Conservation (phyloP, 2,888 invertebrate species). For the Meloe dianella region DNA sequence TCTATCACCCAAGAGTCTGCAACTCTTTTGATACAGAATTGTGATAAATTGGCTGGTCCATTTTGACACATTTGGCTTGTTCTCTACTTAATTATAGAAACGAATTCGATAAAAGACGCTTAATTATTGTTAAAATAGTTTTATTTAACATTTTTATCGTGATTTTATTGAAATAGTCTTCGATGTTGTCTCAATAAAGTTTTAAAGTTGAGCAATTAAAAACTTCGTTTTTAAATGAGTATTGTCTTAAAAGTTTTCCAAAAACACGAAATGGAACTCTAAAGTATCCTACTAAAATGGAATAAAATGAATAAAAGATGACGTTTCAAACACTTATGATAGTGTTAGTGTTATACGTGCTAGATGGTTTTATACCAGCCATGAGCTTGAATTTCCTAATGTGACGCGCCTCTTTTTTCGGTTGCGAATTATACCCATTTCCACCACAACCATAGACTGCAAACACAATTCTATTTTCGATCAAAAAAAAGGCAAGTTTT, state of each 20-base stretch:
- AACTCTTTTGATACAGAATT: not conserved
- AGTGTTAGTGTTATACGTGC: not conserved
- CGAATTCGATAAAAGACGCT: not conserved
- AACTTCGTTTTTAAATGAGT: not conserved
- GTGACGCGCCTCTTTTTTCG: not conserved
- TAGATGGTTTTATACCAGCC: not conserved
- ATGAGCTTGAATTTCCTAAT: not conserved
- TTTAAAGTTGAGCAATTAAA: not conserved
- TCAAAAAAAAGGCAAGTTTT: not conserved
- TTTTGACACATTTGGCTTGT: not conserved
- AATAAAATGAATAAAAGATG: constrained; percentile 11
- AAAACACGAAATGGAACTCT: not conserved
- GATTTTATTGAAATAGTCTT: not conserved
- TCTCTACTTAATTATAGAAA: not conserved
- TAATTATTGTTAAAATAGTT: not conserved
- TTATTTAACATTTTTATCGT: not conserved
- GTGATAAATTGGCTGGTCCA: constrained; percentile 4
- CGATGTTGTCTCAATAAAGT: not conserved
- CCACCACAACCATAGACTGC: not conserved
- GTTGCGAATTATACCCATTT: not conserved
- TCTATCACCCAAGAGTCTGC: not conserved
- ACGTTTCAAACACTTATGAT: constrained; percentile 6
- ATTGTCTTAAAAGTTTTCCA: not conserved
- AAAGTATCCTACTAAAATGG: not conserved
- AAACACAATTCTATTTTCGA: not conserved